Base-by-base conservation (phyloP, 2,797 vertebrate genomes). In the Protonibea diacanthus region DNA sequence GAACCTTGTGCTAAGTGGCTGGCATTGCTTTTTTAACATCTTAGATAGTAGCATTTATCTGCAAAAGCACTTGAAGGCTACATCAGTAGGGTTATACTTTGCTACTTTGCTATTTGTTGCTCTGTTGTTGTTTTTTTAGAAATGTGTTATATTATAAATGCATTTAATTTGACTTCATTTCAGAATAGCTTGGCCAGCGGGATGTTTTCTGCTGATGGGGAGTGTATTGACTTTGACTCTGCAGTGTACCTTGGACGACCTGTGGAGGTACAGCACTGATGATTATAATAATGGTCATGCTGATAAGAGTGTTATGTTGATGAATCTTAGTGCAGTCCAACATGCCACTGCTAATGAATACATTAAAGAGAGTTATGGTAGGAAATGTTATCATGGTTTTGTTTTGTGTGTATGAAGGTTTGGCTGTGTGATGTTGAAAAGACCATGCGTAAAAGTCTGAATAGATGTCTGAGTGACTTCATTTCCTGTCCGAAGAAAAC, bases 121-220 rank as follows among this genome's bases (percentile, higher is more conserved):
- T 38, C 33, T 38, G 33, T 38, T 38, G 33, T 38, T 38, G 7
- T 29, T 38, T 38, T 38, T 38, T 38, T 38, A 38, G 33, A 9
- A 38, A 38, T 38, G 8, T 9, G 9, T 8, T 38, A 9, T 9
- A 38, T 38, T 38, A 38, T 8, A 38, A 38, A 38, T 38, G 8
- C 8, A 9, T 38, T 38, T 38, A 9, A 38, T 38, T 38, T 38
- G 33, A 38, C 33, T 38, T 38, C 33, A 38, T 33, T 67, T 25
- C 15, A 67, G 52, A 15, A 67, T 45, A 12, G 52, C 67, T 23
- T 52, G 18, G 47, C 33, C 8, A 7, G 27, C 0, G 96, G 95
- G 52, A 97, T 97, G 96, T 95, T 90, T 78, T 97, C 97, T 0
- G 93, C 96, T 20, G 97, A 98, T 0, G 96, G 97, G 1, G 97